Base-by-base conservation (phyloP, 2,888 invertebrate species). In the Drosophila meridionalis region DNA sequence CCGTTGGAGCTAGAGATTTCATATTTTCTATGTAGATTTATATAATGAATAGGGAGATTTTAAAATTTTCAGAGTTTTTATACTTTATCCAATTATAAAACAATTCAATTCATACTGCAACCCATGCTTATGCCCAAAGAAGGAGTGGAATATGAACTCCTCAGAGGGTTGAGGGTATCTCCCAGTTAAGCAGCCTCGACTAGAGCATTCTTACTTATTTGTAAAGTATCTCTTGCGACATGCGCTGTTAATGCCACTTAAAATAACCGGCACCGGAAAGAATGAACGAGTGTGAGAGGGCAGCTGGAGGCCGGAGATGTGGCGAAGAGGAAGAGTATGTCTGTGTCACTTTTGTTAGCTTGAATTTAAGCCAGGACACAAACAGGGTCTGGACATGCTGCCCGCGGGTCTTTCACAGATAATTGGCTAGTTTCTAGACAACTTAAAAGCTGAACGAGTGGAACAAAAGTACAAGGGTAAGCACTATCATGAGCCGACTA, bases 391-490 rank as follows among this genome's bases (percentile, higher is more conserved):
- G 53, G 60, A 43, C 62, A 65, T 45, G 36, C 53, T 26, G 65
- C 52, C 64, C 64, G 69, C 28, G 61, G 73, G 63, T 57, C 36
- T 70, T 69, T 77, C 64, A 58, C 68, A 78, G 73, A 80, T 84
- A 84, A 84, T 87, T 84, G 87, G 78, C 76, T 80, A 70, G 76
- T 78, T 86, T 82, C 80, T 59, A 66, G 40, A 4, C 42, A 74
- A 64, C 38, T 40, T 48, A 64, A 48, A n/a, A 40, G 9, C 56
- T 28, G 42, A 65, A 63, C 47, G 30, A 32, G 5, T 38, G 26
- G 1, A 43, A 3, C 12, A 20, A 38, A 28, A 62, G n/a, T 38
- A 32, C 26, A 34, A 38, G 36, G 53, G n/a, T 47, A 47, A 42
- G n/a, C 42, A 53, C 20, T 30, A 38, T 55, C 38, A 20, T 30